Conservation (phyloP, 2,888 invertebrate genomes). For the Tribolium freemani region DNA sequence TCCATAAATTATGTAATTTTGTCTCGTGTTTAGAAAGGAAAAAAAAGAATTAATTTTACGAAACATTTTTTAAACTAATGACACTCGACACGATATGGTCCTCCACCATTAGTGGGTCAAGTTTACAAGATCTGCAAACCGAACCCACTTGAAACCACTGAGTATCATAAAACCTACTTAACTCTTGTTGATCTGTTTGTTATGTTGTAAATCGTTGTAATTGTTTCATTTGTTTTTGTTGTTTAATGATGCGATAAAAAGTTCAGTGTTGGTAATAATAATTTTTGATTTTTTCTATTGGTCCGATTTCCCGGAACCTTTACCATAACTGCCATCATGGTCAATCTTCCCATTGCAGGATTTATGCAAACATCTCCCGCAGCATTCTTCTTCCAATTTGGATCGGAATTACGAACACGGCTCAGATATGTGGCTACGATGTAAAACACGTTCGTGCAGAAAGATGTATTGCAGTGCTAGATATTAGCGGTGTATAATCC, state of each 20-base stretch:
- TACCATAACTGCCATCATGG: too few relatives aligned
- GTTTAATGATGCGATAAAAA: too few relatives aligned
- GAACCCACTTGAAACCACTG: background rate
- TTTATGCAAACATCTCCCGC: constrained; percentile 23
- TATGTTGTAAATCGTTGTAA: background rate
- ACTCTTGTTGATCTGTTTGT: background rate
- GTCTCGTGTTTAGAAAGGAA: too few relatives aligned
- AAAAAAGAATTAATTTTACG: too few relatives aligned
- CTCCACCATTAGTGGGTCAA: background rate
- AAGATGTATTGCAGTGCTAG: constrained; percentile 41
- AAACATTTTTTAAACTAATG: background rate
- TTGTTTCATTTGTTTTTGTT: too few relatives aligned
- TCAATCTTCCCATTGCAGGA: background rate
- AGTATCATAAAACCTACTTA: background rate
- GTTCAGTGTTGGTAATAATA: too few relatives aligned
- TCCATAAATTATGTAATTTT: too few relatives aligned
- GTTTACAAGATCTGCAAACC: background rate
- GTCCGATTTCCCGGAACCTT: too few relatives aligned
- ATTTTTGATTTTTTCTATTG: too few relatives aligned
- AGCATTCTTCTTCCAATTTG: constrained; percentile 28
- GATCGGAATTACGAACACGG: constrained; percentile 34
- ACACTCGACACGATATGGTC: background rate
- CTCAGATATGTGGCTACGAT: constrained; percentile 34
- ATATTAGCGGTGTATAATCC: constrained; percentile 42
- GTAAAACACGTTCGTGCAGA: constrained; percentile 33